Base-by-base conservation (phyloP, 2,888 invertebrate genomes). In the Galerucella pusilla region DNA sequence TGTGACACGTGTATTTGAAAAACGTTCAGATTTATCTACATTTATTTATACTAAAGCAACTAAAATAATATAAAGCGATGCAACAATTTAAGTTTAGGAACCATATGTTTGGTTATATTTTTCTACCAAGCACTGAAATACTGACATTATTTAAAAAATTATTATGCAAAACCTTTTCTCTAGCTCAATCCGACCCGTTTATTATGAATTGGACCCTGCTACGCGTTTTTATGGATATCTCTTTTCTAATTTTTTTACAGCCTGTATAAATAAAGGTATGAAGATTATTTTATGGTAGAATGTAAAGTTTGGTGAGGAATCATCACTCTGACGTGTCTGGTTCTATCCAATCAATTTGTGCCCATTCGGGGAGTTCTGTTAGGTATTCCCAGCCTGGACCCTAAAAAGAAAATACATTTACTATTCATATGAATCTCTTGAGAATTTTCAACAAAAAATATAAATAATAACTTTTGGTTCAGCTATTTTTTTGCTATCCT, bases 361-460 rank as follows among this genome's bases (percentile, higher is more conserved):
- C 97, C 98, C 98, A 98, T 71, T 93, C 93, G 0, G 98, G 98
- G 82, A 97, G 89, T 85, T 94, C 93, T 1, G 97, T 97, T 88
- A 96, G 94, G 88, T 96, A 98, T 84, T 95, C 94, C 97, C 97
- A 98, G 66, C 95, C 97, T 73, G 96, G 96, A 49, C 97, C 97
- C 96, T 96, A 88, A 1, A 86, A 88, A 77, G 80, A 80, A 84
- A 68, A 73, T 68, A 68, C 45, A 66, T 9, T 9, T 28, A 12
- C 5, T 49, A 49, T 49, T 49, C 5, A 49, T 12, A 11, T 49
- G 11, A 12, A 14, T 49, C 14, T 49, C 46, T 12, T 46, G 2
- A 4, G 2, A 46, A 46, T 46, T 46, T 46, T 42, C 35, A 42
- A 42, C 35, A 42, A 42, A 42, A 42, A 35, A 6, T 6, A 35